phyloP scores from a whole-genome alignment of 2,888 invertebrate genomes.

The Tinea semifulvella region DNA sequence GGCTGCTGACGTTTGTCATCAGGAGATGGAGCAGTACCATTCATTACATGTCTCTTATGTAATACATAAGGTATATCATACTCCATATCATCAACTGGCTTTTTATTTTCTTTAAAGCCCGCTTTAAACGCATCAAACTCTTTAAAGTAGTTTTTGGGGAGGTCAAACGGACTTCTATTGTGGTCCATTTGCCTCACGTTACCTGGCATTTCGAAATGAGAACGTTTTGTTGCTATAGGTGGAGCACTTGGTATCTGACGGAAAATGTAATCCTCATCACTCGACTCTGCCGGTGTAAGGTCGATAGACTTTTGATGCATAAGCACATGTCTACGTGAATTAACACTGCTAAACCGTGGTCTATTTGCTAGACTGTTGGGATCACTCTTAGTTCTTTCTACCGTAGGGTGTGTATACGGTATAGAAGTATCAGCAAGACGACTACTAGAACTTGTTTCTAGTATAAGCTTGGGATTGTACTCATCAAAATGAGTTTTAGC shows the following conservation, averaged over 20 bases:
- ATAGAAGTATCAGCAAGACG: conserved; percentile 59
- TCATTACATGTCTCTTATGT: conserved; percentile 86
- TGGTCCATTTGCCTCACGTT: conserved; percentile 56
- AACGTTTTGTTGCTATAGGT: conserved; percentile 74
- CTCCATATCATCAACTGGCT: conserved; percentile 56
- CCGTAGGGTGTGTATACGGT: conserved; percentile 73
- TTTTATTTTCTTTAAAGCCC: conserved; percentile 59
- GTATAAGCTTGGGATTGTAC: conserved; percentile 74
- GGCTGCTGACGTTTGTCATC: conserved; percentile 51
- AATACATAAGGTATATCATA: conserved; percentile 85
- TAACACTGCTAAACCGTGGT: conserved; percentile 76
- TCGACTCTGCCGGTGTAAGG: conserved; percentile 84
- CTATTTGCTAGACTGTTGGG: conserved; percentile 81
- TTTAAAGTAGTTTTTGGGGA: conserved; percentile 77
- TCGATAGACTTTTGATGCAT: conserved; percentile 90
- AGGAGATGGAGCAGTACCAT: conserved; percentile 77
- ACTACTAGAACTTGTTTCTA: conserved; percentile 63
- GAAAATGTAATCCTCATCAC: conserved; percentile 83
- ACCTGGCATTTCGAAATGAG: conserved; percentile 73
- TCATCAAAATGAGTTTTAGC: conserved; percentile 74
- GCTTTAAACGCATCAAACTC: conserved; percentile 70
- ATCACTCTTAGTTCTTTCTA: conserved; percentile 87
- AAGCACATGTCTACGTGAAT: conserved; percentile 77
- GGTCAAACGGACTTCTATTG: conserved; percentile 73
- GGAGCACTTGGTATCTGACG: conserved; percentile 80